Conservation (phyloP, 2,797 vertebrate genomes). For the Rhinogobio ventralis region DNA sequence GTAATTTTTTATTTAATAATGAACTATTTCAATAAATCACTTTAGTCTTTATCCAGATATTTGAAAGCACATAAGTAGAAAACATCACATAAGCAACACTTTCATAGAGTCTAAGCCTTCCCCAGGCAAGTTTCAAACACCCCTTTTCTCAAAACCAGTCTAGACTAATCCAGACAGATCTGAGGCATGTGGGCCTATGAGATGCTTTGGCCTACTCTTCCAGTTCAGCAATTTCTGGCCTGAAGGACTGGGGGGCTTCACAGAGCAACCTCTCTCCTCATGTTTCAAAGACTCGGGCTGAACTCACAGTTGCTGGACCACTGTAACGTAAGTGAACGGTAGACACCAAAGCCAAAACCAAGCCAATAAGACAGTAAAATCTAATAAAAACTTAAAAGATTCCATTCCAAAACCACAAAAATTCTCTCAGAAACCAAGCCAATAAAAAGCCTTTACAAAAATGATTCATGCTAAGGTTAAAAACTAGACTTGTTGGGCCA, state of each 20-base stretch:
- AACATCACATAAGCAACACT: background rate
- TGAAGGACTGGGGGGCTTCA: constrained; percentile 14
- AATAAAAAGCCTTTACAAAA: background rate
- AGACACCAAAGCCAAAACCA: background rate
- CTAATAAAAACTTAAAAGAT: background rate
- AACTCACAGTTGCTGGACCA: background rate
- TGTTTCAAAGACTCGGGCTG: constrained; percentile 19
- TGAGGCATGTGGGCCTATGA: constrained; percentile 20
- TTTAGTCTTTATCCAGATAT: background rate
- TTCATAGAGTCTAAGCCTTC: background rate
- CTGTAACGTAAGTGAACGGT: background rate
- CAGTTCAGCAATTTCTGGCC: constrained; percentile 2
- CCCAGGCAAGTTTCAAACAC: constrained; percentile 23
- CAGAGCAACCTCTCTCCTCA: constrained; percentile 31
- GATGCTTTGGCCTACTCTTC: constrained; percentile 18
- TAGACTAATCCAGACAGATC: constrained; percentile 32
- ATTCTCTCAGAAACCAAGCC: background rate
- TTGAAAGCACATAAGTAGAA: background rate
- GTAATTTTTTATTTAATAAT: background rate
- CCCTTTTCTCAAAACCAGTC: background rate
- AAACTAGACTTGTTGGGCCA: background rate
- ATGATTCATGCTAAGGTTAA: too few species aligned
- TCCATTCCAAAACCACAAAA: background rate
- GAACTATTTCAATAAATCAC: background rate
- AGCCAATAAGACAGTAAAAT: background rate